These are phyloP conservation scores for Euwallacea fornicatus DNA, from an alignment of 1,140 invertebrate genomes.

Conservation along the genomic window DNA sequence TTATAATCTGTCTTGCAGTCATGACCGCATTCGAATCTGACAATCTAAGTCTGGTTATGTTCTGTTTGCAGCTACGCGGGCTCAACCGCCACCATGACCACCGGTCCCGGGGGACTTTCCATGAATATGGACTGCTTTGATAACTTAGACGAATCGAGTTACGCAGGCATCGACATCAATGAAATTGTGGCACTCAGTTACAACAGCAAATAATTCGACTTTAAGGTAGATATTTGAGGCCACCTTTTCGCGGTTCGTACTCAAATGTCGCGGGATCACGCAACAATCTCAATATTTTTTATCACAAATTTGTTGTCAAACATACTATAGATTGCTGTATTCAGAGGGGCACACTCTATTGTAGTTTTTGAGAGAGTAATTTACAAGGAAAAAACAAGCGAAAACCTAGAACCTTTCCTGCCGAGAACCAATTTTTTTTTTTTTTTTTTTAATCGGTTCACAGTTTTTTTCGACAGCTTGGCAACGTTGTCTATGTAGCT, in stretches of 20 bases:
- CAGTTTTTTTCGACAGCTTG: no score
- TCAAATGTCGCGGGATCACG: not conserved
- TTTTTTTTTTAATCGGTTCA: no score
- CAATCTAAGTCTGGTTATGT: slow-evolving; percentile 55
- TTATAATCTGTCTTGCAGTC: slow-evolving; percentile 51
- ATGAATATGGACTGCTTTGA: slow-evolving; percentile 57
- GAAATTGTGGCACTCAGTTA: not conserved
- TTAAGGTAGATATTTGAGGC: no score
- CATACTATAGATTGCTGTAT: no score
- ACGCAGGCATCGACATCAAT: slow-evolving; percentile 48
- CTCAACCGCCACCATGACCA: slow-evolving; percentile 47
- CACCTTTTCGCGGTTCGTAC: not conserved
- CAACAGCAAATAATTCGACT: not conserved
- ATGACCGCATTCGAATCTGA: not conserved
- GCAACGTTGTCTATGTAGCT: no score
- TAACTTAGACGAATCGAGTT: slow-evolving; percentile 55
- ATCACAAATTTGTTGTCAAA: no score
- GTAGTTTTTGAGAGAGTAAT: no score
- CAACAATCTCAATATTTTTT: no score
- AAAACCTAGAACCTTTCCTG: no score
- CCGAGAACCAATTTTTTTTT: no score
- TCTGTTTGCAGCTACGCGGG: slow-evolving; percentile 53
- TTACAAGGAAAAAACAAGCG: no score
- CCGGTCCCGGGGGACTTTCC: slow-evolving; percentile 36
- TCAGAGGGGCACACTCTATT: no score